Evolutionary conservation across 2,888 invertebrate species (phyloP).

Genomic region (Sarcophaga carnaria): DNA sequence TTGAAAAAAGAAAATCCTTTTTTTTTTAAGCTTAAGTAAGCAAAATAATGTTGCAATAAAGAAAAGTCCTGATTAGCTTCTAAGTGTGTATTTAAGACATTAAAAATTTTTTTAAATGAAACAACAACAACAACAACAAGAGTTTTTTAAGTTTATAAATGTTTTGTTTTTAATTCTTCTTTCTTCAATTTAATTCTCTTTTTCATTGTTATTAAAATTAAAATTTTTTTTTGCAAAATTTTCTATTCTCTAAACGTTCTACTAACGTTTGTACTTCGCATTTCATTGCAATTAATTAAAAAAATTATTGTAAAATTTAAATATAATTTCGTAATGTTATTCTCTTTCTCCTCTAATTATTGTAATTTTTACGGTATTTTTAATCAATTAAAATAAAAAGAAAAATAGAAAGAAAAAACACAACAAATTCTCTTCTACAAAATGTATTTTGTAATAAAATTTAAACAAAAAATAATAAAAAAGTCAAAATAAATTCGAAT

Average conservation of each 20-base stretch:
- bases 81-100: slow-evolving; percentile 72
- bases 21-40: slow-evolving; percentile 66
- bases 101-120: slow-evolving; percentile 57
- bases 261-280: slow-evolving; percentile 14
- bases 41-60: slow-evolving; percentile 67
- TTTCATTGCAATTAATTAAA: slow-evolving; percentile 19
- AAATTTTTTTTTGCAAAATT: slow-evolving; percentile 19
- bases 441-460: slow-evolving; percentile 68
- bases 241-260: slow-evolving; percentile 2
- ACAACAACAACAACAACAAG: neutral
- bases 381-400: no score
- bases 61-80: slow-evolving; percentile 72
- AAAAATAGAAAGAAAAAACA: slow-evolving; percentile 31
- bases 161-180: slow-evolving; percentile 63
- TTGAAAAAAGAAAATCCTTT: slow-evolving; percentile 28
- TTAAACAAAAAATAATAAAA: slow-evolving; percentile 58
- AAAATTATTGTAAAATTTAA: slow-evolving; percentile 23
- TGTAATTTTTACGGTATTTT: slow-evolving; percentile 65
- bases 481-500: slow-evolving; percentile 63
- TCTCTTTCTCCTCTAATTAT: slow-evolving; percentile 53
- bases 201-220: slow-evolving; percentile 16
- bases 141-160: slow-evolving; percentile 37
- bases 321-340: slow-evolving; percentile 33
- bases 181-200: neutral
- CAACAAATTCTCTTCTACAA: slow-evolving; percentile 64